A percentile compares a stretch with the other conserved stretches of the same genome.
Evolutionary conservation across 1,140 invertebrate species (phyloP).

Genomic region (Nylanderia fulva): DNA sequence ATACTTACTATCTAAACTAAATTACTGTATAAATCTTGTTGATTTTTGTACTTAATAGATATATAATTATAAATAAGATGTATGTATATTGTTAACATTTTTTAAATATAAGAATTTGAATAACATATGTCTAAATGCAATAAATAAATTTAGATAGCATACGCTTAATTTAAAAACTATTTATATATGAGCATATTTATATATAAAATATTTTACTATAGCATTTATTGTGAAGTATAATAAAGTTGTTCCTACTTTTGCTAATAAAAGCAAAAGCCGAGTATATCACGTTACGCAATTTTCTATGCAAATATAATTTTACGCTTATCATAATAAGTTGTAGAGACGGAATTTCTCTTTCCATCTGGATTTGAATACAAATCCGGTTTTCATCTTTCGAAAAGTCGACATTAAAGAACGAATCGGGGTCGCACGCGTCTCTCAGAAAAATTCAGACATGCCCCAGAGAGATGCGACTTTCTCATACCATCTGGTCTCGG

Average conservation of each 20-base stretch:
- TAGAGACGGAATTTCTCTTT: background rate
- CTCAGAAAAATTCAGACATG: background rate
- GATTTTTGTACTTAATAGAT: slow-evolving; percentile 18
- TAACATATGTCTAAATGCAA: background rate
- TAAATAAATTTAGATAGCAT: background rate
- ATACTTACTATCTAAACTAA: background rate
- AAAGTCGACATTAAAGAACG: background rate
- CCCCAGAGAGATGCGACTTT: background rate
- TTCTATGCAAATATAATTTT: background rate
- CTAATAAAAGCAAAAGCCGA: background rate
- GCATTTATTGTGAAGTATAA: background rate
- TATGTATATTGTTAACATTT: background rate
- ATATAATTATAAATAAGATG: background rate
- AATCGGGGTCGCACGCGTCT: background rate
- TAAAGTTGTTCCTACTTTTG: background rate
- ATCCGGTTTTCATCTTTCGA: background rate
- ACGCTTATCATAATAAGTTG: background rate
- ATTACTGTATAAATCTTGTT: slow-evolving; percentile 7
- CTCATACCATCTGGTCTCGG: background rate
- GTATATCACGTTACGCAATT: background rate
- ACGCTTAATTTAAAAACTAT: background rate
- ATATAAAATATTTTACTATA: background rate
- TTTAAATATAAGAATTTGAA: background rate
- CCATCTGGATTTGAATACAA: background rate
- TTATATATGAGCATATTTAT: background rate